Evolutionary conservation across 1,140 invertebrate species (phyloP).

Genomic region (Manduca sexta): DNA sequence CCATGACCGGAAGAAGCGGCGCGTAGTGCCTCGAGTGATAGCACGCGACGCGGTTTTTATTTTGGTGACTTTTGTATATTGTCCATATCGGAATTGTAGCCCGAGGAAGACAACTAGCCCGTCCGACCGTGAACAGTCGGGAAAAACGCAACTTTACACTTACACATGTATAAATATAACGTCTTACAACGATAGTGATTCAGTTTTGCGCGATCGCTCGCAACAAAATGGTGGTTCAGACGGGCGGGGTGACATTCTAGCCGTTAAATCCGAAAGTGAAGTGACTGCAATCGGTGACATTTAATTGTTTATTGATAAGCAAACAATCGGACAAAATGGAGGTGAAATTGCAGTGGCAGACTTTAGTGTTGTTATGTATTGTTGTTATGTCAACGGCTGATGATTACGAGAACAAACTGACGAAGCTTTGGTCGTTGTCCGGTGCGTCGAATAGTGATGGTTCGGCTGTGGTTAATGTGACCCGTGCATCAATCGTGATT

Average conservation of each 20-base stretch:
- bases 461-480: conserved; percentile 39
- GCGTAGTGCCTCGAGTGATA: conserved; percentile 26
- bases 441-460: conserved; percentile 38
- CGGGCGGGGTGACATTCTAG: conserved; percentile 30
- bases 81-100: conserved; percentile 52
- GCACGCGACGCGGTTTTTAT: conserved; percentile 30
- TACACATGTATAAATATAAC: conserved; percentile 69
- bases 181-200: conserved; percentile 51
- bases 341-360: conserved; percentile 20
- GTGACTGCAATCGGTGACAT: conserved; percentile 39
- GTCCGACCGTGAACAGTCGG: conserved; percentile 56
- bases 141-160: conserved; percentile 65
- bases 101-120: conserved; percentile 42
- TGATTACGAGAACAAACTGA: conserved; percentile 43
- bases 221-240: conserved; percentile 58
- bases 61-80: conserved; percentile 40
- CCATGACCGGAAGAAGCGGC: conserved; percentile 51
- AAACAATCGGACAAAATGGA: conserved; percentile 33
- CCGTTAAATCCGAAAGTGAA: conserved; percentile 49
- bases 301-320: conserved; percentile 12
- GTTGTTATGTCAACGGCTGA: conserved; percentile 31
- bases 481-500: conserved; percentile 47
- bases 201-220: conserved; percentile 68
- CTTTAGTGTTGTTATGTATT: conserved; percentile 37
- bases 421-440: conserved; percentile 41